Base-by-base conservation (phyloP, 2,888 invertebrate species). In the Isotomurus palustris region DNA sequence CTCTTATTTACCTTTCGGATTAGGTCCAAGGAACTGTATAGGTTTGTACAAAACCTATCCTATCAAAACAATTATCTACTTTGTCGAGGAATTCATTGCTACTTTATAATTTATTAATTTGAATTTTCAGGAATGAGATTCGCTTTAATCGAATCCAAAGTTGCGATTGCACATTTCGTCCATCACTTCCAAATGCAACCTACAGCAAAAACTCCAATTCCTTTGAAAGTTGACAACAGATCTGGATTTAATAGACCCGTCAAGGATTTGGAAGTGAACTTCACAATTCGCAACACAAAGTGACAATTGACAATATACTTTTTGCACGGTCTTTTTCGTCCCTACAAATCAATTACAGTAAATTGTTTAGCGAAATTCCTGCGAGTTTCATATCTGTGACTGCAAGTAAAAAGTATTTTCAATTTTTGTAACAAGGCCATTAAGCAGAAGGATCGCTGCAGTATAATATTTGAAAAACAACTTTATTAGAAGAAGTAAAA, bases 1-100 rank as follows among this genome's bases (percentile, higher is more conserved):
- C 29, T 35, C 59, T 25, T 66, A 59, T 28, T 8, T 66, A 25
- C 66, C 66, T 25, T 66, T 63, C 27, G 66, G 66, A 19, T 50
- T 54, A 2, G 64, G 64, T 4, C 60, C 64, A 6, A 36, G 64
- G 38, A 64, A 56, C 36, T 64, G 64, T 28, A 56, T 48, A 48
- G 58, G 56, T 56, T n/a, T n/a, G n/a, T n/a, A n/a, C n/a, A n/a
- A n/a, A n/a, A n/a, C n/a, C n/a, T n/a, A 41, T 28, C 14, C 22
- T 21, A n/a, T 19, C 10, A 17, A 48, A 29, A 29, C 14, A 8
- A 17, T 14, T 40, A 17, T 40, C 10, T 17, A 14, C 5, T 17
- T 32, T 32, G 14, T 32, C 14, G 32, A 14, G 14, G 8, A n/a
- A 8, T 32, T 32, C 32, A 14, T 32, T 8, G 8, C 32, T 14